These are phyloP conservation scores for Drosophila simulans DNA, from an alignment of 1,140 invertebrate species.

Conservation along the genomic window DNA sequence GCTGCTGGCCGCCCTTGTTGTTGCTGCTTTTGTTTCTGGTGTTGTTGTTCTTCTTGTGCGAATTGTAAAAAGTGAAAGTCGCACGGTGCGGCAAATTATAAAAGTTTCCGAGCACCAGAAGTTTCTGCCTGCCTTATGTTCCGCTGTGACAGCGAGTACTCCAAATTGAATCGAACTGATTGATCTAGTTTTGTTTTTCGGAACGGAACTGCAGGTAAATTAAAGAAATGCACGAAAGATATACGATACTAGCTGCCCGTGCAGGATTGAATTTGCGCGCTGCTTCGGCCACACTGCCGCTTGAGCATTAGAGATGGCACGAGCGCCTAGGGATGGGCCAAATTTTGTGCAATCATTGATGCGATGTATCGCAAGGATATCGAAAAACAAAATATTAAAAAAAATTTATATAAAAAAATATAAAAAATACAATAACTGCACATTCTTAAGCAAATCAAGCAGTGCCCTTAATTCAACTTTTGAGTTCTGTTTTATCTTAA, in stretches of 20 bases:
- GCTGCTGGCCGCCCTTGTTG: slow-evolving; percentile 10
- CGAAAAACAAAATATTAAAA: not conserved
- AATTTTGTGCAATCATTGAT: slow-evolving; percentile 11
- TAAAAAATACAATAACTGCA: not conserved
- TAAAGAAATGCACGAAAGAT: slow-evolving; percentile 43
- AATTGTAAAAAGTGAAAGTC: slow-evolving; percentile 46
- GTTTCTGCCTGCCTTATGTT: not conserved
- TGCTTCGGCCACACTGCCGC: slow-evolving; percentile 8
- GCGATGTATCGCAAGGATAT: slow-evolving; percentile 1
- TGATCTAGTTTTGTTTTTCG: slow-evolving; percentile 28
- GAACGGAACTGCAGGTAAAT: slow-evolving; percentile 40
- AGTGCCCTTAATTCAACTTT: too few relatives aligned
- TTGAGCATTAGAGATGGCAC: slow-evolving; percentile 3
- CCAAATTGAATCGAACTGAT: slow-evolving; percentile 8
- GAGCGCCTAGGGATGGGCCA: not conserved
- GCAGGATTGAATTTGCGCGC: not conserved
- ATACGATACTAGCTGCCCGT: slow-evolving; percentile 29
- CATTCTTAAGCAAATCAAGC: too few relatives aligned
- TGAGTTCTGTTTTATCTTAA: too few relatives aligned
- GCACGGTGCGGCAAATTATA: slow-evolving; percentile 10
- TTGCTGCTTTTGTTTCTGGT: slow-evolving; percentile 16
- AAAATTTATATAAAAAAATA: not conserved
- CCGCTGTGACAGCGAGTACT: not conserved
- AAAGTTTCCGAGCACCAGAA: slow-evolving; percentile 4
- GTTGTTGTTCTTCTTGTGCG: slow-evolving; percentile 38